These are phyloP conservation scores for Pterostichus madidus DNA, from an alignment of 2,888 invertebrate genomes.

Conservation along the genomic window DNA sequence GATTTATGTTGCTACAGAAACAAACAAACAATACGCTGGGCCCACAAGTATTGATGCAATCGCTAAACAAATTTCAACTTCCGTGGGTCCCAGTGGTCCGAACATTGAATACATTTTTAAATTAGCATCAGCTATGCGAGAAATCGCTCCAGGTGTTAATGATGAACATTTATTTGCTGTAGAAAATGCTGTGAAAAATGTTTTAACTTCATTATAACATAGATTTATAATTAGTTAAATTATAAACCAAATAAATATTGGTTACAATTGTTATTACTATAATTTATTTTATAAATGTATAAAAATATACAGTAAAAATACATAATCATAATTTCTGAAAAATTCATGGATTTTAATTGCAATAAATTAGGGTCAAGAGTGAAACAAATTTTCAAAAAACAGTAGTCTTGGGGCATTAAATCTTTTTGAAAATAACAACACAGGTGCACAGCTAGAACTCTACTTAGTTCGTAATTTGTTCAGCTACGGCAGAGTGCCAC, in stretches of 20 bases:
- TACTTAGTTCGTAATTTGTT: no score
- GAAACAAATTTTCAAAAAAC: no score
- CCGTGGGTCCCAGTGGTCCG: constrained; percentile 91
- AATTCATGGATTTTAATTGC: no score
- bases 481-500: no score
- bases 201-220: constrained; percentile 36
- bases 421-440: no score
- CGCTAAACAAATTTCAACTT: constrained; percentile 87
- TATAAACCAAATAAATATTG: constrained; percentile 27
- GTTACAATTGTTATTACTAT: constrained; percentile 13
- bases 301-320: constrained; percentile 60
- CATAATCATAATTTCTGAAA: background rate
- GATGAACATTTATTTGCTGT: constrained; percentile 89
- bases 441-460: no score
- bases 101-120: constrained; percentile 96
- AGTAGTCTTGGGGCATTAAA: no score
- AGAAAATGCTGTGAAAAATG: constrained; percentile 77
- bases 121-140: constrained; percentile 88
- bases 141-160: constrained; percentile 84
- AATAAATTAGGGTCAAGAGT: no score
- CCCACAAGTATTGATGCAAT: constrained; percentile 88
- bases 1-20: constrained; percentile 89
- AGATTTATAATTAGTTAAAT: constrained; percentile 24
- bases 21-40: constrained; percentile 87
- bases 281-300: constrained; percentile 55